Evolutionary conservation across 1,140 invertebrate species (phyloP), one percentile per base, ranked within the genome.

Genomic region (Brachionus paranguensis): DNA sequence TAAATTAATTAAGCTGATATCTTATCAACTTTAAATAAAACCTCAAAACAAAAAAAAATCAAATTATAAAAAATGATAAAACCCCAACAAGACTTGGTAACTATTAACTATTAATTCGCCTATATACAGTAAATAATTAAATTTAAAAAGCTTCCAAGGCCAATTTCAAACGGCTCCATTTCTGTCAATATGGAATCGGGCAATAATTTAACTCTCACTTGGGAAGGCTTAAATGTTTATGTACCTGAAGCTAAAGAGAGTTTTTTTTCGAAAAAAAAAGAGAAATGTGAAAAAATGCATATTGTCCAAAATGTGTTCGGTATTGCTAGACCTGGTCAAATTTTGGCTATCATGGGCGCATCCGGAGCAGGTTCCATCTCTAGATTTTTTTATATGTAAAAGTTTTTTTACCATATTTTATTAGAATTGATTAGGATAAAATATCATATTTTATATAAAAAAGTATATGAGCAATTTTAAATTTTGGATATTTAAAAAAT

Each of bases 341-440:
- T 98, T 27, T 88, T 97, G 78, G 95, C 95, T 3, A 93, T 98
- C 27, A 94, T 98, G 93, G 96, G 96, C 3, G 94, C 95, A 24
- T 89, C 88, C 45, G 60, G 50, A 55, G 81, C 81, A 33, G 78
- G 78, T 37, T 37, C 0, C 4, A 37, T 37, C 33, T 37, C 33
- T 37, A 37, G 2, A 37, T 37, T 37, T 37, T 37, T 7, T 37
- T 37, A 37, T 3, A 37, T 6, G 33, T 6, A 0, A 37, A 37
- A 2, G 3, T 37, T 37, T 37, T 37, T 37, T 37, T 6, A 37
- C 33, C 33, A 6, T 37, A 37, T 37, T 37, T 37, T 0, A 7
- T 7, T 7, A 6, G 6, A 37, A 7, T 37, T 37, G 33, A 37
- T 37, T 37, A 37, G 33, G 6, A 7, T 37, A 37, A 37, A 37